Evolutionary conservation across 1,140 invertebrate genomes (phyloP).

Genomic region (Planococcus citri): DNA sequence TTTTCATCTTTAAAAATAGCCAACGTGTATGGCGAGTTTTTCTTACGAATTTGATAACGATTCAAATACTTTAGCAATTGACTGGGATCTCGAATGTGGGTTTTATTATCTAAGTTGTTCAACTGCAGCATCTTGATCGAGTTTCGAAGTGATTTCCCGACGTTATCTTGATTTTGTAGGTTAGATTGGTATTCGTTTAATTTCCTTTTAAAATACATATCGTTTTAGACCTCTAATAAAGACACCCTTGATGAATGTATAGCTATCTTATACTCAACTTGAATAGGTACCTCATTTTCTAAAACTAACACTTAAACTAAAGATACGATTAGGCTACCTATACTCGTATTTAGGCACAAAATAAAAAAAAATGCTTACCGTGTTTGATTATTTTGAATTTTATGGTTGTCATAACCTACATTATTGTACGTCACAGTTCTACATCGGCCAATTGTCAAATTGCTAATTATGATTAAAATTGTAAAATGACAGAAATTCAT

Average conservation of each 20-base stretch:
- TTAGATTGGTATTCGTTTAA: neutral
- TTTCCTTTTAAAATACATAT: conserved; percentile 4
- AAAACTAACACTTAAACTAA: no score
- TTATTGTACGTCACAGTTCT: neutral
- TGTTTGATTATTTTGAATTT: neutral
- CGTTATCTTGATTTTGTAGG: neutral
- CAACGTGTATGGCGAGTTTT: neutral
- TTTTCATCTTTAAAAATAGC: conserved; percentile 1
- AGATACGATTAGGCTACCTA: no score
- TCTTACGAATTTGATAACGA: neutral
- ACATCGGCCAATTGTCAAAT: neutral
- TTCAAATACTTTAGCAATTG: neutral
- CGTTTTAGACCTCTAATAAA: neutral
- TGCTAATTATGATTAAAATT: neutral
- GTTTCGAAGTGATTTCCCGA: neutral
- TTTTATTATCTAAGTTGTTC: neutral
- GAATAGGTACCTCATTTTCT: no score
- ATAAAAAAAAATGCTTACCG: neutral
- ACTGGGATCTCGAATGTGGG: neutral
- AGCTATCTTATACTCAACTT: no score
- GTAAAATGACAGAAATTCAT: neutral
- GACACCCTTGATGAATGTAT: no score
- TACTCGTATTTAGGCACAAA: no score
- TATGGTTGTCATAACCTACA: neutral
- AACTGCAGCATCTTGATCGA: neutral